These are phyloP conservation scores for Mergus octosetaceus DNA, from an alignment of 2,797 vertebrate genomes.

Conservation along the genomic window DNA sequence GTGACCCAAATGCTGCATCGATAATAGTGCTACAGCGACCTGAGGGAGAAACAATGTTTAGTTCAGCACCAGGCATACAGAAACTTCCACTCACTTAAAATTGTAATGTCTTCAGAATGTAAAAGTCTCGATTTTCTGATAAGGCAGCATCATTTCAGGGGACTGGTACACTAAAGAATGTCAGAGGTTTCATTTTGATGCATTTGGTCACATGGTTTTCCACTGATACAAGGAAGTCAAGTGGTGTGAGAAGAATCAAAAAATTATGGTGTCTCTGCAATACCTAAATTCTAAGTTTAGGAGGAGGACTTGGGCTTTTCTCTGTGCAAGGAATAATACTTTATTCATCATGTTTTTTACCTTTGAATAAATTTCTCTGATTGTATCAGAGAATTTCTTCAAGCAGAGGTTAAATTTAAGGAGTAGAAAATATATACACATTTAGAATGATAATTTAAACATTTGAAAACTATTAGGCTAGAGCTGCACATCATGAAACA, in stretches of 20 bases:
- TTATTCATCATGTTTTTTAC: not conserved
- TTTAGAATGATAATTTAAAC: not conserved
- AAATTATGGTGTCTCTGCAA: not conserved
- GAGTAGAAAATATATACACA: not conserved
- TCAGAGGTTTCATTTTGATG: not conserved
- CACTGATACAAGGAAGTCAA: not conserved
- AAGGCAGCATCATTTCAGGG: not conserved
- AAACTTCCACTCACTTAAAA: not conserved
- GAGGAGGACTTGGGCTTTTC: not conserved
- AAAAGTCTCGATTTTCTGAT: not conserved
- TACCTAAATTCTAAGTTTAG: not conserved
- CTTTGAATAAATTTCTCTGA: not conserved
- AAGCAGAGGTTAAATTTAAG: not conserved
- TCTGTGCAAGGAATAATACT: not conserved
- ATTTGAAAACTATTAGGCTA: not conserved
- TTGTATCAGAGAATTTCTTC: not conserved
- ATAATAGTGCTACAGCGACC: conserved; percentile 64
- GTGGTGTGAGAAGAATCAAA: not conserved
- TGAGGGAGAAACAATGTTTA: not conserved
- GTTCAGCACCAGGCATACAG: not conserved
- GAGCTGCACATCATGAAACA: not conserved
- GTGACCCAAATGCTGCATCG: conserved; percentile 1
- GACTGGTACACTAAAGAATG: not conserved
- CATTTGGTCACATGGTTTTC: not conserved
- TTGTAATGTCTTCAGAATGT: not conserved